Percentiles rank a stretch among this genome's conserved stretches.
Conservation (phyloP, 2,113 vertebrate genomes). For the Hyperopisus bebe region DNA sequence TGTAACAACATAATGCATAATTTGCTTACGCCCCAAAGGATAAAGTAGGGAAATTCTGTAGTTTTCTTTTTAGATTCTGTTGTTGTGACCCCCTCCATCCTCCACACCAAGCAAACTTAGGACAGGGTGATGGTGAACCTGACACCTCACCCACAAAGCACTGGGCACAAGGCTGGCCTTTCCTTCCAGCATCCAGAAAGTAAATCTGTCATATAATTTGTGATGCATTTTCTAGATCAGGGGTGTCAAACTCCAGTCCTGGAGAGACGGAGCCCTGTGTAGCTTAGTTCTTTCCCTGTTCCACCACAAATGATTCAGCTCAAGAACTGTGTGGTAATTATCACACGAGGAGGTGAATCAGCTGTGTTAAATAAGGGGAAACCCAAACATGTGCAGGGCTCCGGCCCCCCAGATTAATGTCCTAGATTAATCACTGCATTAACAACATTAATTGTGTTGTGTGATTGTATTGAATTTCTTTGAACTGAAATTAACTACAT, state of each 20-base stretch:
- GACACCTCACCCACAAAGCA: neutral
- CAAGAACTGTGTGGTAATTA: no score
- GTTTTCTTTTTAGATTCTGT: neutral
- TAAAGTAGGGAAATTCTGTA: neutral
- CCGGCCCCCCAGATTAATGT: no score
- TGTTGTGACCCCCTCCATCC: neutral
- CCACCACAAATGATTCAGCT: no score
- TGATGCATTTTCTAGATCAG: neutral
- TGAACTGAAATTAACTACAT: neutral
- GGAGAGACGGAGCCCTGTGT: no score
- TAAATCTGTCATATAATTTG: no score
- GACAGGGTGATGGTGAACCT: neutral
- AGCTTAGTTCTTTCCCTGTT: no score
- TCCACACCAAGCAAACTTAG: neutral
- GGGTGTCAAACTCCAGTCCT: no score
- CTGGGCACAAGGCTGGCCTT: neutral
- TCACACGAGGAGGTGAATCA: no score
- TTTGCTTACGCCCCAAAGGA: neutral
- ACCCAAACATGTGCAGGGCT: no score
- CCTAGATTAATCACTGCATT: no score
- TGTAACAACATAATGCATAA: neutral
- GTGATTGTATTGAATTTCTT: neutral
- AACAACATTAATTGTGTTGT: neutral
- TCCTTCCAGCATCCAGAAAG: neutral
- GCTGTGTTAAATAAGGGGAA: no score